Percentiles rank a stretch among this genome's conserved stretches.
Conservation (phyloP, 2,888 invertebrate species). For the Piscicola geometra region DNA sequence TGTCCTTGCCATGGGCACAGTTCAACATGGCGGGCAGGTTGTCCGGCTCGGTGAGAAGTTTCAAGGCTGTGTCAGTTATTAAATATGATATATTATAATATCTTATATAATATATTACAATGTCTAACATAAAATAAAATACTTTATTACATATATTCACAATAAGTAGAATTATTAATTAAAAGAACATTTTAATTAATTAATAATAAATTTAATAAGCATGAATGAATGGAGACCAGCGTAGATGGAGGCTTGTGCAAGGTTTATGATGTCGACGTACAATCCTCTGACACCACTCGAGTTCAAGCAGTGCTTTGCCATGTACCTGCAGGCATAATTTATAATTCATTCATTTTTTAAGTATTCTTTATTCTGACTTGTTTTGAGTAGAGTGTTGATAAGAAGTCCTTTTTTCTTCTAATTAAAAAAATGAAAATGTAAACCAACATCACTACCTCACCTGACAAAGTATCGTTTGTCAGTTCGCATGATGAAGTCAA, state of each 20-base stretch:
- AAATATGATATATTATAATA: background rate
- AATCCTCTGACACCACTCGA: constrained; percentile 20
- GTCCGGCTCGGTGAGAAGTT: constrained; percentile 46
- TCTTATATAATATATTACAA: background rate
- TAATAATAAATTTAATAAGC: background rate
- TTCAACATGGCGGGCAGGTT: constrained; percentile 50
- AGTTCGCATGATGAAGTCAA: background rate
- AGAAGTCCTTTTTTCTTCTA: no score
- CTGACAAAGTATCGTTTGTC: constrained; percentile 30
- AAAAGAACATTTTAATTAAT: no score
- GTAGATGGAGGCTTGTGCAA: background rate
- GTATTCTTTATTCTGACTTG: no score
- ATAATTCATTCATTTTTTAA: no score
- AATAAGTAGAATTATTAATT: constrained; percentile 1
- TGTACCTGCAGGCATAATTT: background rate
- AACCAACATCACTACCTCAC: background rate
- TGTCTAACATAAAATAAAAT: background rate
- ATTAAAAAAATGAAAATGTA: no score
- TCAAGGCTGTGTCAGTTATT: constrained; percentile 47
- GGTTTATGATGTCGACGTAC: background rate
- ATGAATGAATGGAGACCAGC: background rate
- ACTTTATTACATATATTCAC: background rate
- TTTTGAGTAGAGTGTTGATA: no score
- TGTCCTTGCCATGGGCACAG: constrained; percentile 52
- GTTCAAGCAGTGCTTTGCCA: constrained; percentile 15